Evolutionary conservation across 2,113 vertebrate genomes (phyloP).

Genomic region (Phylloscopus trochiloides): DNA sequence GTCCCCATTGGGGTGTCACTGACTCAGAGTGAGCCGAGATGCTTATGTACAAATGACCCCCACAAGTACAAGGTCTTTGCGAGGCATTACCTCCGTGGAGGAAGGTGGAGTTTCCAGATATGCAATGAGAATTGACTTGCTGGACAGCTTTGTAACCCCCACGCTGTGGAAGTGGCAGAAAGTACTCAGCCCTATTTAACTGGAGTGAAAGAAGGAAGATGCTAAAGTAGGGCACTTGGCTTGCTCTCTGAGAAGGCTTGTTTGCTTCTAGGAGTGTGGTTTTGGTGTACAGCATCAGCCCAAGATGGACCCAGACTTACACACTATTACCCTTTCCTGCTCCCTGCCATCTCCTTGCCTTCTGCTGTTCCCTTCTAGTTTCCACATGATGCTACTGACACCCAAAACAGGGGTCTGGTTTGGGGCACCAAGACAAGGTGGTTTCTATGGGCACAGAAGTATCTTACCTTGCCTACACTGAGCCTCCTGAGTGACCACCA

Average conservation of each 20-base stretch:
- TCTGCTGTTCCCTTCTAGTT: not conserved
- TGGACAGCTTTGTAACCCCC: not conserved
- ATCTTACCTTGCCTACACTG: not conserved
- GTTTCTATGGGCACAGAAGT: rapidly evolving
- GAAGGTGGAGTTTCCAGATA: not conserved
- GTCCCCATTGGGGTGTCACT: not conserved
- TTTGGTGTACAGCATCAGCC: not conserved
- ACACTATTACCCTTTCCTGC: not conserved
- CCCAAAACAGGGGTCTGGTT: not conserved
- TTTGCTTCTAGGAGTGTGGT: not conserved
- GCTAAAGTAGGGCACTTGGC: not conserved
- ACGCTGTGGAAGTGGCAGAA: not conserved
- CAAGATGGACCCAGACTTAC: not conserved
- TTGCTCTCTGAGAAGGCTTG: not conserved
- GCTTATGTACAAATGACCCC: not conserved
- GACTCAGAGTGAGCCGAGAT: not conserved
- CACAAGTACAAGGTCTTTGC: not conserved
- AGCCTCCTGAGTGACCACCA: not conserved
- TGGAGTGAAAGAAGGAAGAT: not conserved
- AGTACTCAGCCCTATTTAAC: not conserved
- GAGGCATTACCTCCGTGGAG: rapidly evolving
- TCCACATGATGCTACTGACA: not conserved
- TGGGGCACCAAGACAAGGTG: not conserved
- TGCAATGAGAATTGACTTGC: not conserved
- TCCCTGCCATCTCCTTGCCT: not conserved